phyloP scores from a whole-genome alignment of 2,888 invertebrate genomes.

The Tuta absoluta region DNA sequence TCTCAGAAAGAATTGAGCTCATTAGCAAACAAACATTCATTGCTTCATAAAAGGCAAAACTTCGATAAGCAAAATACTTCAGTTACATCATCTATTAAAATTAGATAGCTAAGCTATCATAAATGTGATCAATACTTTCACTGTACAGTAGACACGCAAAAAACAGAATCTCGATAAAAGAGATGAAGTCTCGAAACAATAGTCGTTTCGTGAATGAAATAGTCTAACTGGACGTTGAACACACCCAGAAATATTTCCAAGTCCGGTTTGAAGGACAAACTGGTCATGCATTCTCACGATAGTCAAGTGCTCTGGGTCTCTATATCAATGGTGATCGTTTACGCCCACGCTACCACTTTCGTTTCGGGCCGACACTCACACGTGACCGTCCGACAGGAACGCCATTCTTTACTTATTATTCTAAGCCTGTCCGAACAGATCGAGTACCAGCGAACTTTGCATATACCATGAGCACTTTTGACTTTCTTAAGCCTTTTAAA shows the following conservation, averaged over 20 bases:
- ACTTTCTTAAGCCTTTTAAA: constrained; percentile 25
- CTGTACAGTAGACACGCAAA: constrained; percentile 4
- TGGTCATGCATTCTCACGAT: constrained; percentile 64
- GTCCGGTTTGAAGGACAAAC: constrained; percentile 43
- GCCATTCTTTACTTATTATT: constrained; percentile 59
- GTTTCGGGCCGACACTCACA: constrained; percentile 66
- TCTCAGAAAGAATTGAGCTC: not conserved
- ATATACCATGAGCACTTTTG: constrained; percentile 28
- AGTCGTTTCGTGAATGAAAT: constrained; percentile 15
- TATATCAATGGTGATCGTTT: constrained; percentile 43
- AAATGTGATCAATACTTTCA: constrained; percentile 25
- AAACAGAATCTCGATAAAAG: constrained; percentile 23
- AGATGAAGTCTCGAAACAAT: constrained; percentile 16
- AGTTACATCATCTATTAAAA: constrained; percentile 15
- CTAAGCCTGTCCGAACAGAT: constrained; percentile 48
- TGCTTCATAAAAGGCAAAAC: constrained; percentile 7
- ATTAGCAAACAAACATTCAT: constrained; percentile 14
- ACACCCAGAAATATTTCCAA: constrained; percentile 25
- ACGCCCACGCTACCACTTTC: constrained; percentile 76
- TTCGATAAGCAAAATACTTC: constrained; percentile 3
- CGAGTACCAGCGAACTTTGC: constrained; percentile 47
- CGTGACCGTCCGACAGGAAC: constrained; percentile 63
- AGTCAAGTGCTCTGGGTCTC: constrained; percentile 50
- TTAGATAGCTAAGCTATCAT: constrained; percentile 20
- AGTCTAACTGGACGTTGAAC: constrained; percentile 12